These are phyloP conservation scores for Torymus aiolomorphi DNA, from an alignment of 2,888 invertebrate species.

Conservation along the genomic window DNA sequence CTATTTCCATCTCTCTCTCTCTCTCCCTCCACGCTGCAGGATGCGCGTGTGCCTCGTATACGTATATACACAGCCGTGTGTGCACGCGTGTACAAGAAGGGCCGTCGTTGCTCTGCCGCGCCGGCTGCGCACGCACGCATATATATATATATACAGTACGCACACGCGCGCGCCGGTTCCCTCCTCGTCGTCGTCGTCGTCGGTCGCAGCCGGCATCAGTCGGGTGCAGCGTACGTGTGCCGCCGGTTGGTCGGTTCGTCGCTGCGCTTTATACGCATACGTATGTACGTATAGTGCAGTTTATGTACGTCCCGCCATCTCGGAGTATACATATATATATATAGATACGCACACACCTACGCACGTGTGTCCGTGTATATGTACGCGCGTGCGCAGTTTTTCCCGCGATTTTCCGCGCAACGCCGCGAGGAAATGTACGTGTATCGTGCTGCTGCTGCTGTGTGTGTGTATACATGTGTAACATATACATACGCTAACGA, in stretches of 20 bases:
- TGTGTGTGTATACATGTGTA: too few species aligned
- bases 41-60: slow-evolving; percentile 44
- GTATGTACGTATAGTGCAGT: slow-evolving; percentile 7
- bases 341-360: background rate
- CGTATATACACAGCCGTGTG: too few species aligned
- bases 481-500: too few species aligned
- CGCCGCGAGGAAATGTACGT: too few species aligned
- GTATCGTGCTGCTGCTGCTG: too few species aligned
- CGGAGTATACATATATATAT: background rate
- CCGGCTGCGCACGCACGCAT: background rate
- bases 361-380: slow-evolving; percentile 12
- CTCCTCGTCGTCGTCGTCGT: background rate
- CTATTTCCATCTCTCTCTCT: slow-evolving; percentile 9
- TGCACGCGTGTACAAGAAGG: too few species aligned
- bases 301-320: too few species aligned
- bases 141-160: background rate
- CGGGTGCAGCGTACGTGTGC: slow-evolving; percentile 67
- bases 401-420: too few species aligned
- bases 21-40: slow-evolving; percentile 5
- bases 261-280: too few species aligned
- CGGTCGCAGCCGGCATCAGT: slow-evolving; percentile 59
- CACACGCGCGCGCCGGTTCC: slow-evolving; percentile 33
- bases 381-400: too few species aligned
- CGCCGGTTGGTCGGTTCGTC: slow-evolving; percentile 16
- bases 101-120: slow-evolving; percentile 36